Base-by-base conservation (phyloP, 1,140 invertebrate genomes). In the Trachymyrmex cornetzi region DNA sequence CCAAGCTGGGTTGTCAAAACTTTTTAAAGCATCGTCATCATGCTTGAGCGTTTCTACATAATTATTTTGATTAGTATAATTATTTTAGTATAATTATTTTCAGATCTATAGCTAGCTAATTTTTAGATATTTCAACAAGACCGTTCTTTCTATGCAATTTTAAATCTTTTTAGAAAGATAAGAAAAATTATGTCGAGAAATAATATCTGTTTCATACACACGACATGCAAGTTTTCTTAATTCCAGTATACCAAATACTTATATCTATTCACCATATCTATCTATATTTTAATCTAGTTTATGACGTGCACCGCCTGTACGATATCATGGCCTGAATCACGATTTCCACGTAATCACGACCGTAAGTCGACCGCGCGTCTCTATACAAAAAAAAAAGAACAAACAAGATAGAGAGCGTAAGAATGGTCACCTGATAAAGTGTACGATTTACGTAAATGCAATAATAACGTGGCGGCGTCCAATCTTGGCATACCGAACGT, bases 391-490 rank as follows among this genome's bases (percentile, higher is more conserved):
- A 75, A 34, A 59, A 22, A n/a, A n/a, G 5, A 14, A 67, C 2
- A n/a, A 16, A 11, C 19, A n/a, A 61, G 59, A 48, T 44, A 44
- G 22, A 50, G 74, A 3, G 7, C 12, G 30, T 34, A 34, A 27
- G 24, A 24, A 38, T n/a, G 64, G 55, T 16, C 24, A 24, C 7
- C n/a, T 27, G 50, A 24, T 71, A 81, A 71, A 81, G 66, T 38
- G 11, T 57, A 12, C 66, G 66, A 81, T 81, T 81, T 81, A 81
- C 63, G 77, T 81, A 81, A 55, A 81, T 22, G 53, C 66, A 61
- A 84, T 66, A 82, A 82, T 74, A 48, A 74, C 63, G 55, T 16
- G 53, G 19, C 19, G 67, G n/a, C 24, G 27, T 38, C 27, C 67
- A 53, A 59, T 82, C 24, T 59, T 3, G 11, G 22, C 22, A 9